A percentile compares a stretch with the other conserved stretches of the same genome.
phyloP scores from a whole-genome alignment of 2,888 invertebrate species.

The Tachystola acroxantha region DNA sequence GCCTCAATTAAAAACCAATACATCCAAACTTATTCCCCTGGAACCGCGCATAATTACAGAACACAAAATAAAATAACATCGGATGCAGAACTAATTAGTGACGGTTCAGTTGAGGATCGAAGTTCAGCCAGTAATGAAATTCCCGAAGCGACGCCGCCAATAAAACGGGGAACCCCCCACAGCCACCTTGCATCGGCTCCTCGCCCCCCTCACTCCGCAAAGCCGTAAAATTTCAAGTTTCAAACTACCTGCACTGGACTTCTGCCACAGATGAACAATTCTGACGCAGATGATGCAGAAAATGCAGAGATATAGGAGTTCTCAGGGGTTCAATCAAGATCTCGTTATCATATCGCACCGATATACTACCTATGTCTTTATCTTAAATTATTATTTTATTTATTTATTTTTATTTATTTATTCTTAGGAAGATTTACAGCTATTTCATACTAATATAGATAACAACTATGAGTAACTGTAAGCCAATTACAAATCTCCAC shows the following conservation, averaged over 20 bases:
- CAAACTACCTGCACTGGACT: conserved; percentile 16
- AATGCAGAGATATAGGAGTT: background rate
- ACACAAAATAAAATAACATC: conserved; percentile 43
- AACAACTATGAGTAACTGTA: no score
- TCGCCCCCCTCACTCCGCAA: conserved; percentile 2
- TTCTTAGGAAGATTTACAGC: no score
- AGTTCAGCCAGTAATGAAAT: conserved; percentile 49
- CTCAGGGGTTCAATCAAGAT: no score
- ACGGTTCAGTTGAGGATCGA: conserved; percentile 38
- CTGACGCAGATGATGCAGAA: background rate
- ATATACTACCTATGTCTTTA: no score
- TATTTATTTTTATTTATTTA: no score
- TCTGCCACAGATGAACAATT: background rate
- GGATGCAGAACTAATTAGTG: conserved; percentile 41
- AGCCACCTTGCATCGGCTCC: background rate
- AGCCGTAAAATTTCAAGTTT: conserved; percentile 15
- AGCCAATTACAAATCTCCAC: no score
- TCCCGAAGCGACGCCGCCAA: conserved; percentile 25
- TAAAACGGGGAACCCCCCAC: conserved; percentile 11
- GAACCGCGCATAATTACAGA: conserved; percentile 28
- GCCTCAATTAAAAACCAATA: background rate
- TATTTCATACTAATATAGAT: no score
- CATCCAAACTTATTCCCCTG: background rate
- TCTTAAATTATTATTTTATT: no score
- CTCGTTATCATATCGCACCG: no score